Conservation (phyloP, 2,113 vertebrate genomes). For the Calypte anna region DNA sequence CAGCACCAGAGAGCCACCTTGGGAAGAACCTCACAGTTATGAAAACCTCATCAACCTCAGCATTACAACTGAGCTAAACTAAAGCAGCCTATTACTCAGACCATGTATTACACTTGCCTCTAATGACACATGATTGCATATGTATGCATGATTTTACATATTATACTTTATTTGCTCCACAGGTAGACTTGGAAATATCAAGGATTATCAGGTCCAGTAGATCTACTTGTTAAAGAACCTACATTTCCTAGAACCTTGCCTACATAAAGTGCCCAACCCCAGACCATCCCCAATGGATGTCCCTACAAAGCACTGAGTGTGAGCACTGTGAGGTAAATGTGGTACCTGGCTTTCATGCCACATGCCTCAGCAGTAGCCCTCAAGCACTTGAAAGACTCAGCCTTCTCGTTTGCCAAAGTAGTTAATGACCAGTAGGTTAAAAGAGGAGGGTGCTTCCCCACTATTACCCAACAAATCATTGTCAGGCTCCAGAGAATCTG, state of each 20-base stretch:
- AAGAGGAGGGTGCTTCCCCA: not conserved
- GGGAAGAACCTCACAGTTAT: not conserved
- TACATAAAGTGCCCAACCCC: not conserved
- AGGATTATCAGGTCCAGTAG: not conserved
- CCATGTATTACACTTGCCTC: not conserved
- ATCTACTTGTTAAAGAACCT: not conserved
- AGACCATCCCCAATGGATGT: fast-evolving
- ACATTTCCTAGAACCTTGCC: not conserved
- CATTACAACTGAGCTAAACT: not conserved
- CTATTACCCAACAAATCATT: not conserved
- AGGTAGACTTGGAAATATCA: not conserved
- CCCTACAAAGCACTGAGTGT: not conserved
- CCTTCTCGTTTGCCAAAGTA: not conserved
- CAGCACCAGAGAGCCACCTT: not conserved
- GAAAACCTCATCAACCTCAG: not conserved
- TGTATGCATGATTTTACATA: not conserved
- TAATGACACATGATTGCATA: not conserved
- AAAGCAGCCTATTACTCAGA: not conserved
- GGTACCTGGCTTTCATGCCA: not conserved
- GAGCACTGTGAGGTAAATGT: fast-evolving
- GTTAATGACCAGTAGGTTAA: fast-evolving
- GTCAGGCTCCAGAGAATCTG: not conserved
- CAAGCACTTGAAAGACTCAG: not conserved
- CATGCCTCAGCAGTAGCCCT: not conserved
- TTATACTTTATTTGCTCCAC: not conserved